These are phyloP conservation scores for Cynoglossus semilaevis DNA, from an alignment of 2,113 vertebrate genomes.

Conservation along the genomic window DNA sequence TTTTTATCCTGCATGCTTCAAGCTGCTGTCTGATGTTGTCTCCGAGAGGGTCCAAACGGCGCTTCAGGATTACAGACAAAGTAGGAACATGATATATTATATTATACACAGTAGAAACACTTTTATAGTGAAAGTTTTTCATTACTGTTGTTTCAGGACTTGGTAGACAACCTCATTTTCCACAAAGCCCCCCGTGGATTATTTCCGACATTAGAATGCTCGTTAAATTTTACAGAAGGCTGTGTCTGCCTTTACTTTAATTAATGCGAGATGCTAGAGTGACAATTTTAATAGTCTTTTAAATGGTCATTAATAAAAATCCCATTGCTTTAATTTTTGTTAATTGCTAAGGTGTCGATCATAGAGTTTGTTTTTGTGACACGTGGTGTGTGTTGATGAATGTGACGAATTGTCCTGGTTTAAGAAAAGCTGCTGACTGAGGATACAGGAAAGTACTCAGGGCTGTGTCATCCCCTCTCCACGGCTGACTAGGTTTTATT, in stretches of 20 bases:
- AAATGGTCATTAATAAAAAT: constrained; percentile 73
- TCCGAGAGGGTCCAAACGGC: not conserved
- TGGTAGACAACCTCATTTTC: constrained; percentile 48
- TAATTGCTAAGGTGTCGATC: no score
- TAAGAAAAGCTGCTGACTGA: not conserved
- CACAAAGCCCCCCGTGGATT: constrained; percentile 38
- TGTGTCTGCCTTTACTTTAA: constrained; percentile 68
- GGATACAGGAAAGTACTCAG: not conserved
- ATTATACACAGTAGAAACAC: constrained; percentile 18
- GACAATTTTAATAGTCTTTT: constrained; percentile 75
- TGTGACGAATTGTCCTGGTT: not conserved
- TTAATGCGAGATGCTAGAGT: constrained; percentile 73
- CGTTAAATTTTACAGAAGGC: constrained; percentile 77
- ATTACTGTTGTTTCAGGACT: constrained; percentile 48
- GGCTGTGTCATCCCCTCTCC: not conserved
- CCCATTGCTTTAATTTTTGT: constrained; percentile 54
- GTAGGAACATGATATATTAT: not conserved
- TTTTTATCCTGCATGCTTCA: not conserved
- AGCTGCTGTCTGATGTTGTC: not conserved
- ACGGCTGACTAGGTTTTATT: constrained; percentile 13
- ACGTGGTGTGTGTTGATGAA: no score
- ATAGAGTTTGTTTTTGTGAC: no score
- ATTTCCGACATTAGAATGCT: constrained; percentile 59
- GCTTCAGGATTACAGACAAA: not conserved
- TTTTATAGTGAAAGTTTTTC: constrained; percentile 32